Percentiles rank a stretch among this genome's conserved stretches.
Evolutionary conservation across 92 coral and sea anemone species (phyloP).

Genomic region (Muricea muricata): DNA sequence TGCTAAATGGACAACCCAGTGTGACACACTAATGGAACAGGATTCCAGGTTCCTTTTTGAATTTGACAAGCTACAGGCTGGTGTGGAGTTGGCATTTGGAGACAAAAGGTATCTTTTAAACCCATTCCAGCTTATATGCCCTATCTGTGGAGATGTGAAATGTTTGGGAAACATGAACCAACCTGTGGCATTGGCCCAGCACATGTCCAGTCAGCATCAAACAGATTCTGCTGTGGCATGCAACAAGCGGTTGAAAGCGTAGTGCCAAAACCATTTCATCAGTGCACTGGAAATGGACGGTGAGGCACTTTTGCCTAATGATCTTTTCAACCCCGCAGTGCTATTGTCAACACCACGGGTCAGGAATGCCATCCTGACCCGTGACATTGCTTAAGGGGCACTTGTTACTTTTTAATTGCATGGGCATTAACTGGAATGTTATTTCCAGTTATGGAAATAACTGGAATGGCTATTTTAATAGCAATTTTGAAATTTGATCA

Average conservation of each 20-base stretch:
- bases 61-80: constrained; percentile 19
- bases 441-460: background rate
- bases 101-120: constrained; percentile 18
- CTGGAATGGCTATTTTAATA: too few species aligned
- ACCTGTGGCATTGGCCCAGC: constrained; percentile 13
- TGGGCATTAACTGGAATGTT: background rate
- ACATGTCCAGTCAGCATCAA: constrained; percentile 18
- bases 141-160: constrained; percentile 34
- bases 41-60: constrained; percentile 45
- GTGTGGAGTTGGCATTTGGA: constrained; percentile 23
- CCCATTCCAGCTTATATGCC: constrained; percentile 33
- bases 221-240: constrained; percentile 24
- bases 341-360: constrained; percentile 48
- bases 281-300: background rate
- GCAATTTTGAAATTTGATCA: too few species aligned
- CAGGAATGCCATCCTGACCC: constrained; percentile 52
- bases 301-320: background rate
- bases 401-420: constrained; percentile 20
- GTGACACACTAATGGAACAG: constrained; percentile 35
- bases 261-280: background rate
- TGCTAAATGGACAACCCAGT: constrained; percentile 52
- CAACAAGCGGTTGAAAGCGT: background rate
- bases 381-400: constrained; percentile 45
- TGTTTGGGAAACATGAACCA: constrained; percentile 27
- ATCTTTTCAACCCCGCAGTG: constrained; percentile 27